A percentile compares a stretch with the other conserved stretches of the same genome.
Evolutionary conservation across 1,140 invertebrate genomes (phyloP).

Genomic region (Euborellia annulipes): DNA sequence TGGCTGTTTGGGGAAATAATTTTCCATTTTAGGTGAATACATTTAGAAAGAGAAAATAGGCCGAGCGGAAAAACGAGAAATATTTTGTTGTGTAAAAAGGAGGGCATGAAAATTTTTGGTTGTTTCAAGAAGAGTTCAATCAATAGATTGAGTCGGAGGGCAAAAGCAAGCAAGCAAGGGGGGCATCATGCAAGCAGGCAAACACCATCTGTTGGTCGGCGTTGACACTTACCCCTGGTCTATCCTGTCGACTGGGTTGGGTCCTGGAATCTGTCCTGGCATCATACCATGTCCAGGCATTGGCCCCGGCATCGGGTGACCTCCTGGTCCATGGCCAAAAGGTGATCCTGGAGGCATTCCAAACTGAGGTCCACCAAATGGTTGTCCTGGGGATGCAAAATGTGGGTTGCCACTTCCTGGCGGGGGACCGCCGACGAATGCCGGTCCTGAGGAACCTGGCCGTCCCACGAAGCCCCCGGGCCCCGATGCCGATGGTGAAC

Average conservation of each 20-base stretch:
- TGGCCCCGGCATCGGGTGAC: constrained; percentile 31
- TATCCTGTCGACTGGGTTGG: constrained; percentile 49
- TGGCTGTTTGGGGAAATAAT: too few relatives aligned
- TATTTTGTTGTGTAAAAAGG: constrained; percentile 21
- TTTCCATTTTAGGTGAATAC: too few relatives aligned
- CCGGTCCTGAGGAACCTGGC: constrained; percentile 49
- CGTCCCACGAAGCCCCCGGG: constrained; percentile 39
- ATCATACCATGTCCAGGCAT: constrained; percentile 27
- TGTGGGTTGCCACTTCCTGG: constrained; percentile 43
- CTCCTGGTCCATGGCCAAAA: constrained; percentile 41
- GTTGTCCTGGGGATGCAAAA: constrained; percentile 44
- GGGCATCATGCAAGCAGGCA: too few relatives aligned
- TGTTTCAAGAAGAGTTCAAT: too few relatives aligned
- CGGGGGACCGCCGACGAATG: constrained; percentile 39
- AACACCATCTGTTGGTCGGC: too few relatives aligned
- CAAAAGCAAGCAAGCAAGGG: too few relatives aligned
- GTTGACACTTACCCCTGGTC: constrained; percentile 47
- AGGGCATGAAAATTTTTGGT: too few relatives aligned
- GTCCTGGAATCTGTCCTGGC: constrained; percentile 40
- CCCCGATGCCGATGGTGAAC: constrained; percentile 44
- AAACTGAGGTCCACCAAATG: constrained; percentile 44
- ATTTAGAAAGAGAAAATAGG: too few relatives aligned
- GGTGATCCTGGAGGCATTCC: constrained; percentile 52
- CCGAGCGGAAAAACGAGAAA: constrained; percentile 20
- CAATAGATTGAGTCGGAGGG: too few relatives aligned